Evolutionary conservation across 2,113 vertebrate species (phyloP), one percentile per base, ranked within the genome.

Genomic region (Uropsilus gracilis): DNA sequence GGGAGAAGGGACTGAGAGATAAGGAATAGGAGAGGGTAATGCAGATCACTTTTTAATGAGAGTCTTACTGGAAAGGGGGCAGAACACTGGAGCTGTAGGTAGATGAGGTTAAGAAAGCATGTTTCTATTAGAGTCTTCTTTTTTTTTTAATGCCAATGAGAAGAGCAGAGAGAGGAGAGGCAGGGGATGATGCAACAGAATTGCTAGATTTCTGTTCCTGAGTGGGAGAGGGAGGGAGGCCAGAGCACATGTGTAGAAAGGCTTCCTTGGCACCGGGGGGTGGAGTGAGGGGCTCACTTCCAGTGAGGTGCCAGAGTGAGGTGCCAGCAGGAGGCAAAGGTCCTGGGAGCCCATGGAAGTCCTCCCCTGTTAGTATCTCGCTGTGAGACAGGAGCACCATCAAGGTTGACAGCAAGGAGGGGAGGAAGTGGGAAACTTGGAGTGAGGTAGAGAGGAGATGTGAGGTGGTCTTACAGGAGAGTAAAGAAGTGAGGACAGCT

Each of bases 231-330:
- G 69, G 48, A 85, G 44, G 66, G 5, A 17, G 28, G 37, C 8
- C 2, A 39, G 64, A 6, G 20, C 26, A 12, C 20, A 53, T 2
- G 0, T 9, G 28, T 17, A 2, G 68, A 28, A 55, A 28, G 0
- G 17, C 53, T 42, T 73, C 53, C 1, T 7, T 28, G 0, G n/a
- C 34, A 44, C 22, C 53, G 53, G 20, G 42, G 12, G 26, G 30
- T 48, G 59, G 50, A 48, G 39, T 50, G 2, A 30, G 17, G 30
- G 53, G 69, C 30, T 32, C n/a, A n/a, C n/a, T n/a, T n/a, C n/a
- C n/a, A n/a, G n/a, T n/a, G n/a, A 18, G 59, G 14, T 28, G 59
- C 48, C n/a, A n/a, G n/a, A n/a, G n/a, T n/a, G n/a, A 1, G 81
- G 32, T 12, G 10, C 71, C 73, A 71, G 55, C 22, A 39, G 3